These are phyloP conservation scores for Noctua janthe DNA, from an alignment of 2,888 invertebrate genomes.

Conservation along the genomic window DNA sequence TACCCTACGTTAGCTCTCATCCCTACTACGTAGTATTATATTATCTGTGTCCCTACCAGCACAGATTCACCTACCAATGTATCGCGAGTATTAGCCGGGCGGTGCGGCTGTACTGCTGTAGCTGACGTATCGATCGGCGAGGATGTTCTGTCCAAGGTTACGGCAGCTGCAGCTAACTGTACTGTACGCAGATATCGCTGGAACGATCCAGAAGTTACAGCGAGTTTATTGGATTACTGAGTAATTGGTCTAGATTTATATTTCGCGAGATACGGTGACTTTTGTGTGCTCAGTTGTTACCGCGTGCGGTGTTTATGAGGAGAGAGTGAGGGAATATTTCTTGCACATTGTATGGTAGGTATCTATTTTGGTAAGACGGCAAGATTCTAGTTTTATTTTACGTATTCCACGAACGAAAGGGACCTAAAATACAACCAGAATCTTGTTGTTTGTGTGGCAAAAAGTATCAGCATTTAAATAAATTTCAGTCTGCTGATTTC, in stretches of 20 bases:
- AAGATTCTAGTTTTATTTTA: not conserved
- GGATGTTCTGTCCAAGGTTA: slow-evolving; percentile 23
- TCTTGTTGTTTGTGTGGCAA: not conserved
- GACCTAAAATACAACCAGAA: not conserved
- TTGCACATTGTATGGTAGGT: not conserved
- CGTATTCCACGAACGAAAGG: not conserved
- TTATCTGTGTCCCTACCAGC: not conserved
- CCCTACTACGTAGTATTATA: not conserved
- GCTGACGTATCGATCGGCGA: slow-evolving; percentile 49
- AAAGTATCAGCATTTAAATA: not conserved
- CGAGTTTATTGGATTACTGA: not conserved
- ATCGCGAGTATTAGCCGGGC: slow-evolving; percentile 10
- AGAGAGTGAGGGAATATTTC: not conserved
- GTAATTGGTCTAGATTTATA: not conserved
- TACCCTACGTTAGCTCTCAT: not conserved
- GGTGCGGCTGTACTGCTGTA: slow-evolving; percentile 7
- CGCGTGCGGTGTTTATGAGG: not conserved
- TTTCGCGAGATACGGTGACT: not conserved
- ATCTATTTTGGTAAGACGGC: not conserved
- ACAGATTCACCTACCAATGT: not conserved
- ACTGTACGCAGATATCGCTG: not conserved
- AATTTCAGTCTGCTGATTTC: not conserved
- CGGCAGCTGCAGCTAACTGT: slow-evolving; percentile 27
- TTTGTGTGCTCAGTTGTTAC: not conserved
- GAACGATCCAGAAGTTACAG: not conserved